Evolutionary conservation across 2,888 invertebrate genomes (phyloP).

Genomic region (Hyposoter dolosus): DNA sequence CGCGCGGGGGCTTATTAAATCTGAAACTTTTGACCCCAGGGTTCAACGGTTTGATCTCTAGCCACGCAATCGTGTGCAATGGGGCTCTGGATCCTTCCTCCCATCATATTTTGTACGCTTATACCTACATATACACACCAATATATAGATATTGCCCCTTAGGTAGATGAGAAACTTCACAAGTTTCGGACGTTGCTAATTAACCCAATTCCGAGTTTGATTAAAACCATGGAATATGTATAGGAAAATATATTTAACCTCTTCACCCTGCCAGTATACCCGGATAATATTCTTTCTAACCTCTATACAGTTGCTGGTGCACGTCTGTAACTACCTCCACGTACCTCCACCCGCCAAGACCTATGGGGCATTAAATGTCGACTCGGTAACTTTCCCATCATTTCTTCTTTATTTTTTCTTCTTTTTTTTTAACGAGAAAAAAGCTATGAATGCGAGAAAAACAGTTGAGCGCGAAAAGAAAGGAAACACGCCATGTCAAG

Average conservation of each 20-base stretch:
- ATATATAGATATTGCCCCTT: conserved; percentile 24
- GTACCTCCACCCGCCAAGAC: neutral
- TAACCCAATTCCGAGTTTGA: conserved; percentile 68
- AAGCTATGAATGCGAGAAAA: neutral
- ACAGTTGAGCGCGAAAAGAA: neutral
- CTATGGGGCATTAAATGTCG: neutral
- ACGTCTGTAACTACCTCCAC: neutral
- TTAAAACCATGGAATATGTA: conserved; percentile 64
- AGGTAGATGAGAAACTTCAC: conserved; percentile 63
- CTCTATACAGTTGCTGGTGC: neutral
- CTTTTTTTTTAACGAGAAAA: neutral
- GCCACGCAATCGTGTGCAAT: conserved; percentile 67
- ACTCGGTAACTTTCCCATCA: neutral
- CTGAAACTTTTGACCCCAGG: conserved; percentile 72
- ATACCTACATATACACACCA: neutral
- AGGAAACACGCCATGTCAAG: neutral
- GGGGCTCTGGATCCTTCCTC: conserved; percentile 54
- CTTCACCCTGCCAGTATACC: conserved; percentile 10
- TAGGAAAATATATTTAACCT: conserved; percentile 53
- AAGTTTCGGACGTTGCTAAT: conserved; percentile 64
- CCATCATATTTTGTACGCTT: neutral
- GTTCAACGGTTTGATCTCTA: conserved; percentile 71
- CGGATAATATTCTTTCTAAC: conserved; percentile 48
- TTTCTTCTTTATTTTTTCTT: neutral
- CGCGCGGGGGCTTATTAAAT: conserved; percentile 73